phyloP scores from a whole-genome alignment of 2,888 invertebrate species.

The Platycheirus rosarum region DNA sequence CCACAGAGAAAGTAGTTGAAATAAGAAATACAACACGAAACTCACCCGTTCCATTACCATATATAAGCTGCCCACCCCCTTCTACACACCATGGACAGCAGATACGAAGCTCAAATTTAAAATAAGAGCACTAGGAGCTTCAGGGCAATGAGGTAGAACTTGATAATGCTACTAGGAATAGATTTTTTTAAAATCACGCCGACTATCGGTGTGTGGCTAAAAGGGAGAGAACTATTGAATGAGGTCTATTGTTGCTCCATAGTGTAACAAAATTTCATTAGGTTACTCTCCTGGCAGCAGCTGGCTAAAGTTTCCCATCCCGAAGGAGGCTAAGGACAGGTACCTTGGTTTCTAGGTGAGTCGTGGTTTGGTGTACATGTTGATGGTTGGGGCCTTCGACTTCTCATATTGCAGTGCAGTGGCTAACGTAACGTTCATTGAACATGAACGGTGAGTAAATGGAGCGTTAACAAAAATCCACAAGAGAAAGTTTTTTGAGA shows the following conservation, averaged over 20 bases:
- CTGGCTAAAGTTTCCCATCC: too few relatives aligned
- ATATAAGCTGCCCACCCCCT: too few relatives aligned
- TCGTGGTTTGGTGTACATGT: too few relatives aligned
- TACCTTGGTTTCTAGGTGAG: not conserved
- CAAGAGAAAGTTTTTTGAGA: constrained; percentile 20
- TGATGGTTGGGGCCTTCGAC: too few relatives aligned
- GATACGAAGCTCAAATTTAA: constrained; percentile 20
- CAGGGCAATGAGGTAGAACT: constrained; percentile 43
- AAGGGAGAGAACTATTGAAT: not conserved
- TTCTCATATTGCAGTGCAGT: constrained; percentile 27
- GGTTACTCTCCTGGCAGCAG: too few relatives aligned
- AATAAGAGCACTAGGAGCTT: constrained; percentile 39
- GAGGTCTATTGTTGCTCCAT: constrained; percentile 20
- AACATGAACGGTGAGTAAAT: too few relatives aligned
- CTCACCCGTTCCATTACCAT: too few relatives aligned
- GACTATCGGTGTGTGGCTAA: not conserved
- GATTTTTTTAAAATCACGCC: not conserved
- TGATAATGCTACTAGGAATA: constrained; percentile 13
- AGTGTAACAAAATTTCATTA: constrained; percentile 55
- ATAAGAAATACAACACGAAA: too few relatives aligned
- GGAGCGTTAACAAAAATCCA: constrained; percentile 49
- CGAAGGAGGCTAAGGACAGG: constrained; percentile 10
- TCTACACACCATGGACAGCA: not conserved
- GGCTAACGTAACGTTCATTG: constrained; percentile 53
- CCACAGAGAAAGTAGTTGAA: too few relatives aligned